Evolutionary conservation across 2,888 invertebrate species (phyloP).

Genomic region (Biston betularia): DNA sequence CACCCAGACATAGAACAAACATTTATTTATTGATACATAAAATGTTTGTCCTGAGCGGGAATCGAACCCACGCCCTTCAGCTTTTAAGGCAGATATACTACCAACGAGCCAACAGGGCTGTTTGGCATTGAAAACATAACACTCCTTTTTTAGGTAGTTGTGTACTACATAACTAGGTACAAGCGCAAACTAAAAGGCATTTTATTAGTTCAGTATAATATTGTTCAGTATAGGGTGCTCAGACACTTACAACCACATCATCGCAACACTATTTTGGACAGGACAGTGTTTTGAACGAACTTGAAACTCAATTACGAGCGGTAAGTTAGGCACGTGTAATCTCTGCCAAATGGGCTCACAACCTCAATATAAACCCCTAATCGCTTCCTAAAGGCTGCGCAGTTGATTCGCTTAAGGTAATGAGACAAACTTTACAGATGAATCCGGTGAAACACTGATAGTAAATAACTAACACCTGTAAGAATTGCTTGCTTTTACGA

Average conservation of each 20-base stretch:
- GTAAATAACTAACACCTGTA: constrained; percentile 8
- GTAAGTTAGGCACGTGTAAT: constrained; percentile 35
- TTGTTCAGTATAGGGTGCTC: too few relatives aligned
- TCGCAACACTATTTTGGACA: constrained; percentile 31
- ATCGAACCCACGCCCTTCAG: too few relatives aligned
- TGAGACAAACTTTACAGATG: constrained; percentile 27
- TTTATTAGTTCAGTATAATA: too few relatives aligned
- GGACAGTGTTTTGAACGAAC: constrained; percentile 31
- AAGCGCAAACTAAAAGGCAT: too few relatives aligned
- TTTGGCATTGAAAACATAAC: too few relatives aligned
- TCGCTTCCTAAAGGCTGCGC: constrained; percentile 32
- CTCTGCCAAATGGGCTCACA: constrained; percentile 37
- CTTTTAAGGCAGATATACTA: too few relatives aligned
- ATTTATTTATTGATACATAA: too few relatives aligned
- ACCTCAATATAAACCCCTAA: constrained; percentile 38
- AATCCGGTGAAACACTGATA: neutral
- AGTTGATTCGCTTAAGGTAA: constrained; percentile 27
- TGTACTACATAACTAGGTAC: too few relatives aligned
- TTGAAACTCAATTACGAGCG: constrained; percentile 40
- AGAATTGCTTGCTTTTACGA: neutral
- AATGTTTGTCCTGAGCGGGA: too few relatives aligned
- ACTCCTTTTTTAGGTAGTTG: too few relatives aligned
- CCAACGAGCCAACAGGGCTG: too few relatives aligned
- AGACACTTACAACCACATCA: neutral
- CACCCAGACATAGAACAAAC: too few relatives aligned